Evolutionary conservation across 2,113 vertebrate genomes (phyloP), one percentile per base, ranked within the genome.

Genomic region (Dasyprocta punctata): DNA sequence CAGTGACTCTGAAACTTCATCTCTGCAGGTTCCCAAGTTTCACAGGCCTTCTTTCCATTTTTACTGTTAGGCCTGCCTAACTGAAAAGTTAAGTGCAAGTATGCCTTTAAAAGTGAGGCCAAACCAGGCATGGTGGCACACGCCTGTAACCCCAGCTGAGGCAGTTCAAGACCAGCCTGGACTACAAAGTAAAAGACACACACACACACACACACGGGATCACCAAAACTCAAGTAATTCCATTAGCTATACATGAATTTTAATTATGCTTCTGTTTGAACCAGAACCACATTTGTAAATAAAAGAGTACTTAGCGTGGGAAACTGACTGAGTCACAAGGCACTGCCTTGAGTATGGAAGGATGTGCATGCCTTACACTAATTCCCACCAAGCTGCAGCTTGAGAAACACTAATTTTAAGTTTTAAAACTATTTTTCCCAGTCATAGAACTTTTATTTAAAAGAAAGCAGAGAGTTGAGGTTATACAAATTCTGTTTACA

Each of bases 1-100:
- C 93, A 85, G 78, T 82, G 92, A 82, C 87, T 97, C 94, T 90
- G 96, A 97, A 96, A 96, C 56, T 85, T 41, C 78, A 71, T 83
- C 77, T 94, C 89, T 83, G 61, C 92, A 96, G 89, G 80, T 22
- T 73, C 81, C 94, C 83, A 93, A 89, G 89, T 71, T 95, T 94
- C 92, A 87, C 38, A 97, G 75, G 61, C 61, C 86, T 94, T 61
- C 60, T 93, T 95, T 90, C 93, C 87, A 94, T 82, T 95, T 97
- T 95, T 93, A 97, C 87, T 71, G 86, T 61, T 56, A 88, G 75
- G 52, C 30, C 63, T 92, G 84, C 78, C 95, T 96, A 86, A 92
- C 90, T 86, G 89, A 87, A 95, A 92, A 94, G 54, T 56, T 56
- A 56, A 17, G 54, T 19, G 54, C 54, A 56, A 56, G 54, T 56